Evolutionary conservation across 2,797 vertebrate species (phyloP), one percentile per base, ranked within the genome.

Genomic region (Rhynchotus rufescens): DNA sequence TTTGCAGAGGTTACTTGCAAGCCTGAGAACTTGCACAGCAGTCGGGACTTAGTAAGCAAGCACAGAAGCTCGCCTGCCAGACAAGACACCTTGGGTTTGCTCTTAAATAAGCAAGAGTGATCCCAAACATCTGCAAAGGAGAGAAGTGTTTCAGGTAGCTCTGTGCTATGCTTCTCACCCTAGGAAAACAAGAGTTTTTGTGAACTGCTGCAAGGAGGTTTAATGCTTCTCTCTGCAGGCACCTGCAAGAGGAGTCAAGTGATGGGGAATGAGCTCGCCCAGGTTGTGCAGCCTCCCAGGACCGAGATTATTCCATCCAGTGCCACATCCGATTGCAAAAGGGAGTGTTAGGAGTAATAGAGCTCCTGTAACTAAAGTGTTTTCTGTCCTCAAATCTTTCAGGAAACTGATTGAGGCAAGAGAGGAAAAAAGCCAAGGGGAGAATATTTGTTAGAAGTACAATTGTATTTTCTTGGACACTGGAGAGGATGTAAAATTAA

Each of bases 311-410:
- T 90, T 90, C 75, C 19, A 49, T 20, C 4, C 15, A 14, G 61
- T 96, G 97, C 93, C 96, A 97, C 76, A 86, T 88, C 66, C 86
- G 79, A 97, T 97, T 61, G 90, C 73, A 59, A 60, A 68, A 86
- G 68, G 62, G 36, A 61, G 22, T 0, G 11, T 89, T 87, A 89
- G 91, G 51, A 90, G 96, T 93, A 96, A 97, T 3, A 57, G 96
- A 97, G 95, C 94, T 93, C 89, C 94, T 69, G 71, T 26, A 89
- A 91, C 84, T 64, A 95, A 97, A 95, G 57, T 49, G 94, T 45
- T 97, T 95, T 77, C 94, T 93, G 60, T 85, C 91, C 88, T 96
- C 78, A 57, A 54, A 88, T 95, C 92, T 95, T 95, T 76, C 77
- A 96, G 72, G 82, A 88, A 96, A 72, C 81, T 0, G 51, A 85